These are phyloP conservation scores for Heliocidaris erythrogramma DNA, from an alignment of 35 echinoderm and acorn worm genomes.

Conservation along the genomic window DNA sequence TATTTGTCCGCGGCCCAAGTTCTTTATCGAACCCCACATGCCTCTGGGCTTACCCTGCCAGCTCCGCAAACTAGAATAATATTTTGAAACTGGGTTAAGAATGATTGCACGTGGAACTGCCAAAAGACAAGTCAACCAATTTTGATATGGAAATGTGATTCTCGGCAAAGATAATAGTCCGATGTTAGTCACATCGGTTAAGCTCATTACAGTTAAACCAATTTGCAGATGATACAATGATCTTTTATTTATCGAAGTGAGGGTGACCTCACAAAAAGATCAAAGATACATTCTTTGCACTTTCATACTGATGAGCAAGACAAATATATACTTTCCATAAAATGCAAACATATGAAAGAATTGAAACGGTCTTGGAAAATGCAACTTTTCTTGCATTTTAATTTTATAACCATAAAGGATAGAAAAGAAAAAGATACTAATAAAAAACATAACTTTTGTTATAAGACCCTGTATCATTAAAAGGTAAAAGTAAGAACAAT, in stretches of 20 bases:
- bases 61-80: background rate
- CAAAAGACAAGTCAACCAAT: background rate
- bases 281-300: background rate
- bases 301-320: background rate
- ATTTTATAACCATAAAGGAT: no score
- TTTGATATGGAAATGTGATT: background rate
- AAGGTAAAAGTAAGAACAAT: no score
- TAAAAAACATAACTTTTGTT: no score
- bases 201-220: background rate
- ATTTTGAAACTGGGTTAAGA: conserved; percentile 13
- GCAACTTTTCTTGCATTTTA: no score
- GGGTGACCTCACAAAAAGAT: background rate
- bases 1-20: background rate
- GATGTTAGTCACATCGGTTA: background rate
- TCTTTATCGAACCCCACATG: background rate
- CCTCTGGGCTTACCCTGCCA: background rate
- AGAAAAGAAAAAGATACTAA: no score
- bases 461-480: no score
- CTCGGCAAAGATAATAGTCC: background rate
- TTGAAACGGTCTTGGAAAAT: no score
- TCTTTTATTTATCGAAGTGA: background rate
- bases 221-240: conserved; percentile 12
- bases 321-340: background rate
- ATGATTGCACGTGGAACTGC: background rate
- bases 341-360: background rate